Evolutionary conservation across 30 jellyfish, hydroid and myxozoan genomes (phyloP).

Genomic region (Chironex yamaguchii): DNA sequence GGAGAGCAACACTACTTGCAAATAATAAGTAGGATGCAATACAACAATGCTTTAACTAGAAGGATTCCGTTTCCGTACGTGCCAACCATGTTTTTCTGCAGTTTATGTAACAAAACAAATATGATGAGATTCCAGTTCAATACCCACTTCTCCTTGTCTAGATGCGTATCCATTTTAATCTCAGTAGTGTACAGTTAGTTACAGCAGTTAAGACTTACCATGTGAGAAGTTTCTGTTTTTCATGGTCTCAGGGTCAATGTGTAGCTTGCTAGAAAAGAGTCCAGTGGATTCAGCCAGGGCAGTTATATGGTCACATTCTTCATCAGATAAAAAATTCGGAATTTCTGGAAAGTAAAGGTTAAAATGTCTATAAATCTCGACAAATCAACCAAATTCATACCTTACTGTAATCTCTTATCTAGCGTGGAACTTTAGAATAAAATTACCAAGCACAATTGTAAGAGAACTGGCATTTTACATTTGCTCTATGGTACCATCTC

Average conservation of each 20-base stretch:
- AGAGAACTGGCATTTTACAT: too few relatives aligned
- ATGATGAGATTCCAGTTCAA: too few relatives aligned
- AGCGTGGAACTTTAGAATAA: too few relatives aligned
- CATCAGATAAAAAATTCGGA: constrained; percentile 86
- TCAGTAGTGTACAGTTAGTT: too few relatives aligned
- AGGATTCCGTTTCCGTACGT: background rate
- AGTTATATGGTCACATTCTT: constrained; percentile 89
- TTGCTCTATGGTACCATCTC: too few relatives aligned
- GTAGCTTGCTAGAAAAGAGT: constrained; percentile 82
- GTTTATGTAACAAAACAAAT: background rate
- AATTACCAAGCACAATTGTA: too few relatives aligned
- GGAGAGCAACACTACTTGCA: too few relatives aligned
- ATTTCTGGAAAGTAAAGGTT: constrained; percentile 56
- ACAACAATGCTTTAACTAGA: too few relatives aligned
- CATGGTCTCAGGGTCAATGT: constrained; percentile 76
- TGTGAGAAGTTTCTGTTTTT: constrained; percentile 67
- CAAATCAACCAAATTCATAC: background rate
- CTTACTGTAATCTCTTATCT: background rate
- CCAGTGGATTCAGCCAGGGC: constrained; percentile 88
- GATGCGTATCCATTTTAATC: too few relatives aligned
- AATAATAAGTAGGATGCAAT: too few relatives aligned
- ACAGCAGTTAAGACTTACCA: constrained; percentile 47
- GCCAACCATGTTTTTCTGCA: background rate
- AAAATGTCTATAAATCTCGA: background rate
- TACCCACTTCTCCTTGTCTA: too few relatives aligned